phyloP scores from a whole-genome alignment of 1,140 invertebrate species.

The Palaemon carinicauda region DNA sequence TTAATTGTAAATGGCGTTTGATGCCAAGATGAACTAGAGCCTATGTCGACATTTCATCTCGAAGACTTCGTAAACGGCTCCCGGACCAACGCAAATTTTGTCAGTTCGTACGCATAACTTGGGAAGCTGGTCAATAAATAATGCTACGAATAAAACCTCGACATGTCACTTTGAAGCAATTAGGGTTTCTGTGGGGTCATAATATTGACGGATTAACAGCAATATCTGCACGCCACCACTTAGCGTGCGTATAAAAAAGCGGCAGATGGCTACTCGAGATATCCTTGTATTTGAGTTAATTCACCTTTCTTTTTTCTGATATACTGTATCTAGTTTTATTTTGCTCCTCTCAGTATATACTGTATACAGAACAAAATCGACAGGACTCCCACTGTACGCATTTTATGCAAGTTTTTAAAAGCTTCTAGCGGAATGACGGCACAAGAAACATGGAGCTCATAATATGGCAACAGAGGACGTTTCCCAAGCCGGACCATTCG shows the following conservation, averaged over 20 bases:
- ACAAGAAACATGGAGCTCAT: neutral
- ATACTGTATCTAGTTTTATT: too few species aligned
- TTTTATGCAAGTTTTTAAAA: too few species aligned
- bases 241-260: neutral
- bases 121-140: slow-evolving; percentile 43
- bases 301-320: neutral
- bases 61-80: neutral
- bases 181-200: slow-evolving; percentile 34
- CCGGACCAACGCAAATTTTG: neutral
- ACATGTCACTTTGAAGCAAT: slow-evolving; percentile 53
- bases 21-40: too few species aligned
- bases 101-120: neutral
- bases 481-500: slow-evolving; percentile 43
- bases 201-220: slow-evolving; percentile 48
- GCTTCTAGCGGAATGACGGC: too few species aligned
- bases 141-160: slow-evolving; percentile 50
- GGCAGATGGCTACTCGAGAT: neutral
- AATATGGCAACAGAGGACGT: slow-evolving; percentile 33
- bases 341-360: too few species aligned
- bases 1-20: too few species aligned
- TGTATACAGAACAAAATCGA: too few species aligned
- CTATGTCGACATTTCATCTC: neutral
- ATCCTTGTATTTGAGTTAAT: neutral
- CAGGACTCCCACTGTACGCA: too few species aligned
- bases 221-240: slow-evolving; percentile 16